Conservation (phyloP, 1,140 invertebrate genomes). For the Samia ricini region DNA sequence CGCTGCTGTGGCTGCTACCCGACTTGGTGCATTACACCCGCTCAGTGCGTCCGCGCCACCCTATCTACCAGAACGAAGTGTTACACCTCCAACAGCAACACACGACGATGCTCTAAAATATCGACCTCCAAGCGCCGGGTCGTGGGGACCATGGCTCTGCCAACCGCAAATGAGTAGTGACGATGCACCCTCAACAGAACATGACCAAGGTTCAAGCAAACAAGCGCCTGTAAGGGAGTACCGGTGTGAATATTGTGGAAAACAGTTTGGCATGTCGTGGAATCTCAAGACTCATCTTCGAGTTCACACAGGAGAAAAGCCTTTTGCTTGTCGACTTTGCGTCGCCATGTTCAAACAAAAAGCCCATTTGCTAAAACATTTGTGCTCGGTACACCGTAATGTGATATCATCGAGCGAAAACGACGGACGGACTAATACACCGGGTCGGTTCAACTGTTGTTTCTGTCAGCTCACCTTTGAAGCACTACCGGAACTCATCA, state of each 20-base stretch:
- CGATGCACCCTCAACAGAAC: constrained; percentile 76
- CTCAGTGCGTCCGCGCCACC: constrained; percentile 84
- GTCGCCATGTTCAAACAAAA: constrained; percentile 94
- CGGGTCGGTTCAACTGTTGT: constrained; percentile 87
- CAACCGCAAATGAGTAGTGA: constrained; percentile 80
- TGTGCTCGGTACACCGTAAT: constrained; percentile 91
- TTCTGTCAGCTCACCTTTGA: constrained; percentile 91
- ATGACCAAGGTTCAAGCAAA: constrained; percentile 75
- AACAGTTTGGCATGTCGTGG: constrained; percentile 94
- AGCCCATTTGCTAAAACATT: constrained; percentile 89
- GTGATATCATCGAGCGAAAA: constrained; percentile 86
- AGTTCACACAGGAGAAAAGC: constrained; percentile 92
- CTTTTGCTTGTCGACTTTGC: constrained; percentile 90
- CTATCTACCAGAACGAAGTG: constrained; percentile 80
- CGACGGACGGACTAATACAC: constrained; percentile 81
- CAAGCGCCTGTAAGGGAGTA: constrained; percentile 86
- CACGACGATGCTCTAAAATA: constrained; percentile 81
- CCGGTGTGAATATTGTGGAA: constrained; percentile 91
- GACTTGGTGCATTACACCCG: constrained; percentile 79
- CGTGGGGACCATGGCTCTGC: constrained; percentile 85
- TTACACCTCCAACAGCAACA: constrained; percentile 77
- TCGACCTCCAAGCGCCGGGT: constrained; percentile 83
- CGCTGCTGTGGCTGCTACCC: constrained; percentile 53
- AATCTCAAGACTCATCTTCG: constrained; percentile 91
- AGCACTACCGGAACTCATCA: constrained; percentile 88